Evolutionary conservation across 2,888 invertebrate species (phyloP), one percentile per base, ranked within the genome.

Genomic region (Lamproptera curius): DNA sequence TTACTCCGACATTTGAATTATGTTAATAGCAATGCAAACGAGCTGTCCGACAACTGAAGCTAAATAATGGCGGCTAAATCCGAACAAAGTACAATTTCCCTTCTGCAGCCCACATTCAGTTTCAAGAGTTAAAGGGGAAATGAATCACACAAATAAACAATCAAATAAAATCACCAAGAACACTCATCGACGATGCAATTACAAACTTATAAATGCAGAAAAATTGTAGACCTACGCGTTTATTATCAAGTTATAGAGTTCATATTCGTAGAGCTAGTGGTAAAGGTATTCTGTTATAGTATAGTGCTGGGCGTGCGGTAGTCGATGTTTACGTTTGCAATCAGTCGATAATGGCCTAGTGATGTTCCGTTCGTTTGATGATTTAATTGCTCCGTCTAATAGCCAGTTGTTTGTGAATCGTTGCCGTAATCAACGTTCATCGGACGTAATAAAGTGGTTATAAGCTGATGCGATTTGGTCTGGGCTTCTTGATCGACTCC

Each of bases 81-180:
- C 54, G 53, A 55, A 55, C 63, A 62, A 66, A 63, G 65, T 62
- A 63, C 68, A 66, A 68, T 68, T 66, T 66, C 68, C n/a, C 65
- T 62, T 51, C 58, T 40, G 6, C 16, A 11, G 39, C 35, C 34
- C 39, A n/a, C 31, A 31, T 31, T 31, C 31, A 2, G 20, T 3
- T 6, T 2, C 31, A 4, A 2, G 31, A 31, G 11, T 11, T 46
- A 53, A 53, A 51, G 47, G 46, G 51, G 54, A 56, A 63, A 61
- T 70, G 70, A 76, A 76, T 75, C 74, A 73, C 67, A 73, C 74
- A 76, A 75, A 79, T 72, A 80, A 78, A 80, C 78, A 79, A 78
- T 78, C 74, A 75, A 79, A 81, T 77, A 79, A 81, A 81, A 81
- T 79, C 76, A 76, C 70, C 61, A 65, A 65, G 62, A 67, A 62